Evolutionary conservation across 2,113 vertebrate genomes (phyloP).

Genomic region (Syngnathus floridae): DNA sequence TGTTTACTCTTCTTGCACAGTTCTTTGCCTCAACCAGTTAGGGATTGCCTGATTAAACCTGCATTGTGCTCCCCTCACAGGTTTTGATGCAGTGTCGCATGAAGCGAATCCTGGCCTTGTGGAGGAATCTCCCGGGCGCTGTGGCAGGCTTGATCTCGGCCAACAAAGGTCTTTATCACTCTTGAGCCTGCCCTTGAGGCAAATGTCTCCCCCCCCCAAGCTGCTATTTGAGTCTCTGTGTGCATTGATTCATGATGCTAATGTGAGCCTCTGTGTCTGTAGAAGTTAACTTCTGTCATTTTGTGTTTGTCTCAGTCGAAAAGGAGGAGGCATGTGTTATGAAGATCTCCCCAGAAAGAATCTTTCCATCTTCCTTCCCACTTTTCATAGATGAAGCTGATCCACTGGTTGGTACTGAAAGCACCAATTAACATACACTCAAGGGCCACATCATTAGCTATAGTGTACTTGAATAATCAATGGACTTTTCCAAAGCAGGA

Average conservation of each 20-base stretch:
- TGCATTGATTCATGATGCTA: slow-evolving; percentile 7
- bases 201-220: slow-evolving; percentile 4
- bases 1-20: background rate
- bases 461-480: background rate
- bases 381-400: slow-evolving; percentile 41
- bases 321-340: slow-evolving; percentile 27
- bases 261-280: background rate
- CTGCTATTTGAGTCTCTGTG: slow-evolving; percentile 8
- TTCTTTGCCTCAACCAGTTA: background rate
- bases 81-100: slow-evolving; percentile 71
- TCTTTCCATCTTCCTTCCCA: slow-evolving; percentile 71
- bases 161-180: slow-evolving; percentile 34
- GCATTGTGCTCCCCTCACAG: slow-evolving; percentile 44
- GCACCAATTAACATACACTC: background rate
- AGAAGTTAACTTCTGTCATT: background rate
- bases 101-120: slow-evolving; percentile 59
- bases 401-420: slow-evolving; percentile 63
- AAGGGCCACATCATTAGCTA: background rate
- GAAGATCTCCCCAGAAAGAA: slow-evolving; percentile 46
- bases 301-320: slow-evolving; percentile 24
- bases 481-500: background rate
- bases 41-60: background rate
- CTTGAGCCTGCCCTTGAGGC: slow-evolving; percentile 6
- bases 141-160: slow-evolving; percentile 2
- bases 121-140: slow-evolving; percentile 56